Evolutionary conservation across 2,113 vertebrate genomes (phyloP).

Genomic region (Rostratula benghalensis): DNA sequence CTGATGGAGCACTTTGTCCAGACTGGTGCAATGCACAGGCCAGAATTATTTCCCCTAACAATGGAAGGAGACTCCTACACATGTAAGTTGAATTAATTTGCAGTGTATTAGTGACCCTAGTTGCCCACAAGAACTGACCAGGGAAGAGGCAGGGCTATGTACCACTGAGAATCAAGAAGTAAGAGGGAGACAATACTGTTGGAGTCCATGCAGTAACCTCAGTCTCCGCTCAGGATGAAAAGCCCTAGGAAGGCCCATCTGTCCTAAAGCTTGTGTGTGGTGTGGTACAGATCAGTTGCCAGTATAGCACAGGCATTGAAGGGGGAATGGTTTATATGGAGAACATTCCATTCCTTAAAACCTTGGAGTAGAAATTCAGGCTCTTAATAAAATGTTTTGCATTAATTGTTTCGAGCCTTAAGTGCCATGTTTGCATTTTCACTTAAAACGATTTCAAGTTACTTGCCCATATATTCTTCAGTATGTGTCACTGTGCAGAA

Average conservation of each 20-base stretch:
- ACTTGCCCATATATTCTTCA: not conserved
- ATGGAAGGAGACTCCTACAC: not conserved
- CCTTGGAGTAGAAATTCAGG: not conserved
- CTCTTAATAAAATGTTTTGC: not conserved
- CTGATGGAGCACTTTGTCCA: conserved; percentile 1
- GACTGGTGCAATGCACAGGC: not conserved
- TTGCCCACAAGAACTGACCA: not conserved
- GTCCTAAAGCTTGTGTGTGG: not conserved
- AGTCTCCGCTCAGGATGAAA: not conserved
- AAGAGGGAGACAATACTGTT: not conserved
- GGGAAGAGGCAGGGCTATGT: not conserved
- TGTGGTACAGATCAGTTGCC: not conserved
- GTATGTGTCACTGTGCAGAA: not conserved
- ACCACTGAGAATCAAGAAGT: not conserved
- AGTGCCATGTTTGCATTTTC: not conserved
- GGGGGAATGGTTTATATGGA: not conserved
- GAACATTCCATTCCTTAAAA: not conserved
- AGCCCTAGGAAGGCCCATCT: not conserved
- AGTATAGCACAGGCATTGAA: not conserved
- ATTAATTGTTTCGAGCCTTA: not conserved
- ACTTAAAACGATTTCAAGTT: not conserved
- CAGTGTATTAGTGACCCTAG: not conserved
- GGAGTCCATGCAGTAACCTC: not conserved
- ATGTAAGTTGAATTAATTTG: not conserved
- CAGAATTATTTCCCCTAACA: not conserved